Evolutionary conservation across 2,888 invertebrate species (phyloP).

Genomic region (Trissolcus brochymenae): DNA sequence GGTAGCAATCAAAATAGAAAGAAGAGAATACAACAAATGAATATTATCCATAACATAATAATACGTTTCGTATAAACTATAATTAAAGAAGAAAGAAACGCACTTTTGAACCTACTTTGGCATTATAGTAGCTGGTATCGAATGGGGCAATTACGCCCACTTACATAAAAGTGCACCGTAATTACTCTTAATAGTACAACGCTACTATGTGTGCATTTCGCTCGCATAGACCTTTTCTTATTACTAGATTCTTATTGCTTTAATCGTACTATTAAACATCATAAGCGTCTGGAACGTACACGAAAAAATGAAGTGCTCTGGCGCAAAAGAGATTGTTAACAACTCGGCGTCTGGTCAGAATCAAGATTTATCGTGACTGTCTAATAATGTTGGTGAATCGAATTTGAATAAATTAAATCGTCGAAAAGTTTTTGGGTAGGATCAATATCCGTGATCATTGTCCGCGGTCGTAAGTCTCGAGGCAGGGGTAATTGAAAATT

Average conservation of each 20-base stretch:
- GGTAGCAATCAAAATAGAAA: too few relatives aligned
- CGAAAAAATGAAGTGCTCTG: conserved; percentile 6
- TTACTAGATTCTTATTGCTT: conserved; percentile 45
- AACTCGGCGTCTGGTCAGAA: too few relatives aligned
- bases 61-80: conserved; percentile 25
- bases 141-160: conserved; percentile 50
- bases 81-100: conserved; percentile 28
- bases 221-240: too few relatives aligned
- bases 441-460: conserved; percentile 19
- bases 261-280: conserved; percentile 46
- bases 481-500: conserved; percentile 46
- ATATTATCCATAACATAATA: too few relatives aligned
- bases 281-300: conserved; percentile 25
- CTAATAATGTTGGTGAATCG: conserved; percentile 26
- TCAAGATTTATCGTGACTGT: conserved; percentile 3
- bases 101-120: conserved; percentile 35
- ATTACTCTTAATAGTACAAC: conserved; percentile 55
- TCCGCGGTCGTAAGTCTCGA: conserved; percentile 32
- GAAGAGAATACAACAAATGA: too few relatives aligned
- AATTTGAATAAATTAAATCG: conserved; percentile 38
- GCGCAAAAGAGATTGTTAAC: not conserved
- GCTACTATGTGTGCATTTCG: conserved; percentile 40
- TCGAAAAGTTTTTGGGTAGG: conserved; percentile 17
- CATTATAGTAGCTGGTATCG: conserved; percentile 46
- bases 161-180: conserved; percentile 53